Evolutionary conservation across 2,113 vertebrate genomes (phyloP), one percentile per base, ranked within the genome.

Genomic region (Steatornis caripensis): DNA sequence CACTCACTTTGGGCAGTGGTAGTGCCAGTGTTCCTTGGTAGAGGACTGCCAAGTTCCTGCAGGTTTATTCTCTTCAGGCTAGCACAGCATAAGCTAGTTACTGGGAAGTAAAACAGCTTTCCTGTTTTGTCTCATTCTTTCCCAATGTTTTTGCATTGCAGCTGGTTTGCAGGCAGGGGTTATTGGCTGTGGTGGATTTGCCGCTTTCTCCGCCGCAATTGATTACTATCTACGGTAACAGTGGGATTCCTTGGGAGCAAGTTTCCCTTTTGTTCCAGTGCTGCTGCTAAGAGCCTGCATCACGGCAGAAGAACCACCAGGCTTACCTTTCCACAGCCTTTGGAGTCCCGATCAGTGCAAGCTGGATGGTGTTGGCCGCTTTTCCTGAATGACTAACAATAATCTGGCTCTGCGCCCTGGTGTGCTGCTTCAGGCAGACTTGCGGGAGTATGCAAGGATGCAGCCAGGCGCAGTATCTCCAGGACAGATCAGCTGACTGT

Each of bases 151-250:
- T 94, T 97, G 45, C 68, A 16, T 95, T 97, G 81, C 98, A 99
- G 99, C 99, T 87, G 99, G 99, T 11, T 62, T 99, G 57, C 99
- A 99, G 97, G 99, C 99, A 1, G 99, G 99, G 8, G 97, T 98
- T 68, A 98, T 99, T 12, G 99, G 99, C 84, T 99, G 99, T 65
- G 99, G 99, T 60, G 99, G 99, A 30, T 99, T 99, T 49, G 99
- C 99, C 16, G 99, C 99, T 4, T 99, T 99, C 96, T 99, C 99
- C 5, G 99, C 99, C 8, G 99, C 99, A 0, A 99, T 99, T 1
- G 98, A 99, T 95, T 99, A 99, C 95, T 99, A 99, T 84, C 97
- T 99, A 3, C 97, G 99, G 74, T 99, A 98, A 98, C 78, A 23
- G 87, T 2, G 7, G 15, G 15, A 24, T 46, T 90, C 84, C 36